Percentiles rank a stretch among this genome's conserved stretches.
These are phyloP conservation scores for Pseudorhiza aurosa DNA, from an alignment of 30 jellyfish, hydroid and myxozoan genomes.

Conservation along the genomic window DNA sequence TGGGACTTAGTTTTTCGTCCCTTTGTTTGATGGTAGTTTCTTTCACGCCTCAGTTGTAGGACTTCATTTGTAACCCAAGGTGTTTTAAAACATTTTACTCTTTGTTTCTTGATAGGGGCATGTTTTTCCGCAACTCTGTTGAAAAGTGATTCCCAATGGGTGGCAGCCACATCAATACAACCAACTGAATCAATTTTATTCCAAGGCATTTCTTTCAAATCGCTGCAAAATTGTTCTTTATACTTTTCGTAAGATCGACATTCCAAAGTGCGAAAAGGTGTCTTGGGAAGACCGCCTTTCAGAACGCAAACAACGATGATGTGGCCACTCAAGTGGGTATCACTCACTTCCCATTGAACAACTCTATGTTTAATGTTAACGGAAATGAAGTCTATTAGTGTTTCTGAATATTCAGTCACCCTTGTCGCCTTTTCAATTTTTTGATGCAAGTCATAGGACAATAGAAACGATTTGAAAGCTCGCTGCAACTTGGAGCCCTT, in stretches of 20 bases:
- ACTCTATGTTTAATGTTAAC: constrained; percentile 70
- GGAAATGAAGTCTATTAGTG: constrained; percentile 43
- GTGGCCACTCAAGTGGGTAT: constrained; percentile 73
- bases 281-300: constrained; percentile 77
- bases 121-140: constrained; percentile 76
- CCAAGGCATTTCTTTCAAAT: constrained; percentile 70
- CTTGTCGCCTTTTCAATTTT: constrained; percentile 69
- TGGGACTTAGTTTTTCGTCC: constrained; percentile 43
- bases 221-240: constrained; percentile 71
- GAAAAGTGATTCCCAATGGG: constrained; percentile 76
- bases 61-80: constrained; percentile 64
- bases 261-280: constrained; percentile 68
- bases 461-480: constrained; percentile 55
- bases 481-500: constrained; percentile 78
- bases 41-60: constrained; percentile 61
- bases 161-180: constrained; percentile 73
- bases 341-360: constrained; percentile 68
- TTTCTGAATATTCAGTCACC: constrained; percentile 62
- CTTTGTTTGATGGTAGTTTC: constrained; percentile 64
- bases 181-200: constrained; percentile 64
- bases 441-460: constrained; percentile 59
- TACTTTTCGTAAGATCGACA: constrained; percentile 62
- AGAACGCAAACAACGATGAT: constrained; percentile 67
- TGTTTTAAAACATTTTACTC: constrained; percentile 66
- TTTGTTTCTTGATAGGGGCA: constrained; percentile 72